phyloP scores from a whole-genome alignment of 1,140 invertebrate genomes.

The Plectrocnemia conspersa region DNA sequence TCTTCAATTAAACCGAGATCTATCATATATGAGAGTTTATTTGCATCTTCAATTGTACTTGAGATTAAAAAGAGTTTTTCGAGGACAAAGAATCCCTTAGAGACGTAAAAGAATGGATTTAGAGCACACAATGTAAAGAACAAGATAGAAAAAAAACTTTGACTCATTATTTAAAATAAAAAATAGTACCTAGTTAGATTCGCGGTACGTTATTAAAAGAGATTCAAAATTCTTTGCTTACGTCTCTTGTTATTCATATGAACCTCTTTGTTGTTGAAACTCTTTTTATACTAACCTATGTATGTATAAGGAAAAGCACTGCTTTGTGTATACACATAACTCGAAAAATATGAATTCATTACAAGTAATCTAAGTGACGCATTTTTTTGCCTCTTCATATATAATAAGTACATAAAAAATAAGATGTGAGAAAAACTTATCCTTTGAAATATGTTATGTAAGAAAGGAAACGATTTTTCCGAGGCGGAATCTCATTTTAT shows the following conservation, averaged over 20 bases:
- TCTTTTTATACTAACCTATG: no score
- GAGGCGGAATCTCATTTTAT: no score
- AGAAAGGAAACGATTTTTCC: no score
- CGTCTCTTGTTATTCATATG: constrained; percentile 11
- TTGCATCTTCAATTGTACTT: neutral
- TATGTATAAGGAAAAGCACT: neutral
- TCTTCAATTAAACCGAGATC: no score
- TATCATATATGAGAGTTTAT: neutral
- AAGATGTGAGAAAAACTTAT: no score
- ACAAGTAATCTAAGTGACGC: constrained; percentile 5
- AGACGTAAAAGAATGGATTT: neutral
- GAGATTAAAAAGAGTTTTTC: neutral
- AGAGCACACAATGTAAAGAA: no score
- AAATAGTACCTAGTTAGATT: neutral
- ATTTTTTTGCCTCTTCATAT: no score
- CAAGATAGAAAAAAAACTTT: constrained; percentile 7
- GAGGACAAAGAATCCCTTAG: neutral
- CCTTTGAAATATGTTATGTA: no score
- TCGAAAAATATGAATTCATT: constrained; percentile 14
- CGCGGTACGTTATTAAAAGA: neutral
- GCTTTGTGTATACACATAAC: no score
- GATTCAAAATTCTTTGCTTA: neutral
- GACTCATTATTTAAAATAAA: constrained; percentile 14
- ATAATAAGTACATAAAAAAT: no score
- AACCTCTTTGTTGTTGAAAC: constrained; percentile 10